Evolutionary conservation across 2,797 vertebrate species (phyloP).

Genomic region (Sebastes diaconus): DNA sequence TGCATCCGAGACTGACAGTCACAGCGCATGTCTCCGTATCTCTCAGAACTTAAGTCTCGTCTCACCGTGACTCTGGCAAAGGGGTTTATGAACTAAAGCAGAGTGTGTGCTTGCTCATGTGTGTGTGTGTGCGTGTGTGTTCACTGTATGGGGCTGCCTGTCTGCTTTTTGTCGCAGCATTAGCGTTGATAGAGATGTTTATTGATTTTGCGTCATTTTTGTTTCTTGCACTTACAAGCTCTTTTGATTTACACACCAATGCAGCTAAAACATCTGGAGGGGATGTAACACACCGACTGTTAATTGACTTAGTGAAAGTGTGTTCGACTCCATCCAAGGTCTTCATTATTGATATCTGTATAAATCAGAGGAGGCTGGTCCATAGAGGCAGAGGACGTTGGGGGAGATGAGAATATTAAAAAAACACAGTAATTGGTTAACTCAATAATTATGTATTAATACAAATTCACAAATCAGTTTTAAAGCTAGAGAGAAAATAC

Average conservation of each 20-base stretch:
- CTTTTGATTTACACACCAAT: constrained; percentile 35
- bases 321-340: constrained; percentile 9
- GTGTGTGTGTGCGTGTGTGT: not conserved
- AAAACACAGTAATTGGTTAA: no score
- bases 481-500: no score
- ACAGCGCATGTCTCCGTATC: constrained; percentile 16
- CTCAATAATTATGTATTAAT: no score
- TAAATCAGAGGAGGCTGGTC: not conserved
- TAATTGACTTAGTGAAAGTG: constrained; percentile 30
- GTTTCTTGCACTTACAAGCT: constrained; percentile 19
- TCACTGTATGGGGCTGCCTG: not conserved
- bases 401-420: no score
- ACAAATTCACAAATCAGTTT: no score
- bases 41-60: constrained; percentile 39
- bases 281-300: constrained; percentile 9
- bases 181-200: constrained; percentile 28
- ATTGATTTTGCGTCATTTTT: constrained; percentile 22
- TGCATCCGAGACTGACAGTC: constrained; percentile 56
- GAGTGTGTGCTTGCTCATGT: not conserved
- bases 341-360: constrained; percentile 21
- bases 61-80: constrained; percentile 17
- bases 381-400: no score
- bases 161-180: constrained; percentile 18
- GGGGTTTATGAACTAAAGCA: constrained; percentile 33
- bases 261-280: constrained; percentile 7